A percentile compares a stretch with the other conserved stretches of the same genome.
These are phyloP conservation scores for Xestia rhomboidea DNA, from an alignment of 2,888 invertebrate genomes.

Conservation along the genomic window DNA sequence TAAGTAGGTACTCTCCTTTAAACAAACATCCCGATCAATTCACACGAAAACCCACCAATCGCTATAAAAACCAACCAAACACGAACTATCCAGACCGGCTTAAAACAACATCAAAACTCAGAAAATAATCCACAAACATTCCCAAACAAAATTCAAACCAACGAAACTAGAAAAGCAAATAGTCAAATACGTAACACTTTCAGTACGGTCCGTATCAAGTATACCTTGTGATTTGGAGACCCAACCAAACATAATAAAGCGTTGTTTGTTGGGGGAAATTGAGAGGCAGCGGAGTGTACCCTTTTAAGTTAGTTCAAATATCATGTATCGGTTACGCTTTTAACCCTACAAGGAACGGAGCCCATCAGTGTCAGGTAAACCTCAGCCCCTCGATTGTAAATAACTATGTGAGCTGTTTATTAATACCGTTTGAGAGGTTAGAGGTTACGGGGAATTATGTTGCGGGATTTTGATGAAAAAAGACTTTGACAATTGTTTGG, in stretches of 20 bases:
- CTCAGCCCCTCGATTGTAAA: slow-evolving; percentile 27
- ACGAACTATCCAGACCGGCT: background rate
- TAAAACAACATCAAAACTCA: slow-evolving; percentile 14
- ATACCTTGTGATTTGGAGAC: slow-evolving; percentile 44
- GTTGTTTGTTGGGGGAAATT: slow-evolving; percentile 63
- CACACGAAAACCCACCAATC: background rate
- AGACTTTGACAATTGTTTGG: slow-evolving; percentile 10
- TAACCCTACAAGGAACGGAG: slow-evolving; percentile 48
- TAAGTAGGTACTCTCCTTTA: background rate
- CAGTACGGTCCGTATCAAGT: slow-evolving; percentile 29
- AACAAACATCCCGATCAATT: background rate
- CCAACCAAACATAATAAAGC: slow-evolving; percentile 62
- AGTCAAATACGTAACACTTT: slow-evolving; percentile 35
- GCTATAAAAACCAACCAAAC: background rate
- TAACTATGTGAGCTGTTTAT: slow-evolving; percentile 26
- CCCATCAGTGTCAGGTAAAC: slow-evolving; percentile 34
- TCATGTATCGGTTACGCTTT: slow-evolving; percentile 64
- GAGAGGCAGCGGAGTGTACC: slow-evolving; percentile 60
- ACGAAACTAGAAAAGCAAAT: slow-evolving; percentile 36
- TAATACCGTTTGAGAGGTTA: slow-evolving; percentile 5
- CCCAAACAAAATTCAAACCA: slow-evolving; percentile 23
- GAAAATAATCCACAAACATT: slow-evolving; percentile 31
- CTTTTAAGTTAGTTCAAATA: slow-evolving; percentile 67
- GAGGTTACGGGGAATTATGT: slow-evolving; percentile 1
- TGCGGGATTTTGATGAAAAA: background rate